Conservation (phyloP, 1,140 invertebrate species). For the Eciton burchellii region DNA sequence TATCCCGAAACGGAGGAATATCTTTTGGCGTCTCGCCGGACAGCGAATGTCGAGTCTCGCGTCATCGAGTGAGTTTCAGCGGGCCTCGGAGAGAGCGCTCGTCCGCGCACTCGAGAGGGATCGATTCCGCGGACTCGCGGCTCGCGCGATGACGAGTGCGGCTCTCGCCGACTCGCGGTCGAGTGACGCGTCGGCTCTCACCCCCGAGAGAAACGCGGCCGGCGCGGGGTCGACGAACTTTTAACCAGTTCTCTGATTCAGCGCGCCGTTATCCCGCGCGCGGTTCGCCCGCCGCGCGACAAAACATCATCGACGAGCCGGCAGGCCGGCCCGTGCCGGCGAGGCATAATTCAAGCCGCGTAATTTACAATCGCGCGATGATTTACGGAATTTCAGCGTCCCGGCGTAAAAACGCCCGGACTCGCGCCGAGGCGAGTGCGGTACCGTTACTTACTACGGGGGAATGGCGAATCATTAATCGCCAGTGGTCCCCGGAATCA, state of each 20-base stretch:
- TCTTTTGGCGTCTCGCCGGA: no score
- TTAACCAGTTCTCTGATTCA: slow-evolving; percentile 55
- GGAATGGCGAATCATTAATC: slow-evolving; percentile 17
- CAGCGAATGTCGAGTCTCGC: no score
- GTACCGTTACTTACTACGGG: slow-evolving; percentile 34
- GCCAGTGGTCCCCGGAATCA: not conserved
- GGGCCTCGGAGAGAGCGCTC: slow-evolving; percentile 2
- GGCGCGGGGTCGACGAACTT: slow-evolving; percentile 45
- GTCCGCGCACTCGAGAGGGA: slow-evolving; percentile 24
- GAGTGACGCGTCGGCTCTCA: slow-evolving; percentile 29
- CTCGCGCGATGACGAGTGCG: slow-evolving; percentile 63
- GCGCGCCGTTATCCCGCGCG: slow-evolving; percentile 19
- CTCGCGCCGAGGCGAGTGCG: not conserved
- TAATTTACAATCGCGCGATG: slow-evolving; percentile 53
- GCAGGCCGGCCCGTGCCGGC: not conserved
- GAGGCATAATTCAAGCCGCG: slow-evolving; percentile 42
- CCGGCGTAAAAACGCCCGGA: slow-evolving; percentile 15
- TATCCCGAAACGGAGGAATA: not conserved
- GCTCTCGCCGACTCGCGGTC: slow-evolving; percentile 25
- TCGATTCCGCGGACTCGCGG: slow-evolving; percentile 25
- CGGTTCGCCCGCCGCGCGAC: slow-evolving; percentile 27
- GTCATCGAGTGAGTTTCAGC: slow-evolving; percentile 11
- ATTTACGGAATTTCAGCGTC: slow-evolving; percentile 44
- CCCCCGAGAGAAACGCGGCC: slow-evolving; percentile 22
- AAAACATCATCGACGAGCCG: slow-evolving; percentile 20